Base-by-base conservation (phyloP, 2,797 vertebrate genomes). In the Silurus aristotelis region DNA sequence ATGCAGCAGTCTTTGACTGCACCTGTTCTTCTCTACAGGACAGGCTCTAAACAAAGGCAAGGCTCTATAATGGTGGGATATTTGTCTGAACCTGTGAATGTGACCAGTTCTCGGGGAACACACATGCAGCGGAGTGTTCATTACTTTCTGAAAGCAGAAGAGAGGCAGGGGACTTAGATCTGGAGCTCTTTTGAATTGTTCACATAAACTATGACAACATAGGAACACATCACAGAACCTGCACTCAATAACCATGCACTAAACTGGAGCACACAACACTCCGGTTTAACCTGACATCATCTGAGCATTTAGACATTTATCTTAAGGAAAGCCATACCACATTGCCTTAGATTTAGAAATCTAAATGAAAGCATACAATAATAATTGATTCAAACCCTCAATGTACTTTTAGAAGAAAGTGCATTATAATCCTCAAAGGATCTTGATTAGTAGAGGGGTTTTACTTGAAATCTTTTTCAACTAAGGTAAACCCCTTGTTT, bases 21-120 rank as follows among this genome's bases (percentile, higher is more conserved):
- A 90, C 85, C 83, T 71, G 87, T 84, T 89, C 79, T 84, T 83
- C 56, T 85, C 75, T 76, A 55, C 46, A 83, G 73, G 31, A 31
- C 64, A 2, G 73, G 19, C 61, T 80, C 73, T 75, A 75, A 31
- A 87, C 83, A 86, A 88, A 81, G 27, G 48, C 46, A 70, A 63
- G 55, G n/a, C 56, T 80, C 75, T 61, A 19, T 55, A 79, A 48
- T 46, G 46, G 52, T 86, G 63, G 27, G 63, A 58, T 27, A 77
- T 58, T 61, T 66, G 38, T 81, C 79, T 84, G 76, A 63, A 78
- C 27, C 15, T 67, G 38, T 72, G 38, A 80, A 68, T 64, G 68
- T 67, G 83, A 78, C 61, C 56, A 73, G 60, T 81, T 73, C 86
- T 78, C 72, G 43, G 85, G 61, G 38, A 38, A 83, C 19, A 67